Conservation (phyloP, 2,888 invertebrate species). For the Meloe dianella region DNA sequence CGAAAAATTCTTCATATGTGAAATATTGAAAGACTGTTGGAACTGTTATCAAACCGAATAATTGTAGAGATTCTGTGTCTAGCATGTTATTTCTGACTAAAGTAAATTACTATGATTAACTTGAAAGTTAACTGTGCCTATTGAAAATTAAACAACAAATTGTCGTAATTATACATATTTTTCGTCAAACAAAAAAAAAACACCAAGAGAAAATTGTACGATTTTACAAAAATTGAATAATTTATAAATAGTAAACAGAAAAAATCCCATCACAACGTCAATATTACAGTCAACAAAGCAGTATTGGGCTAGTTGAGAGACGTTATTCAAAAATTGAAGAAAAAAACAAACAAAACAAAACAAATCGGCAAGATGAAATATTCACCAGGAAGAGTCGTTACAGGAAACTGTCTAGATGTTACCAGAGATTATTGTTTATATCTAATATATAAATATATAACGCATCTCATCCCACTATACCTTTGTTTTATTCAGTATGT, state of each 20-base stretch:
- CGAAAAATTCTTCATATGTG: background rate
- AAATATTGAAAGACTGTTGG: background rate
- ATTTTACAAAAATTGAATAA: too few species aligned
- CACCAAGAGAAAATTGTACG: background rate
- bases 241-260: background rate
- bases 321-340: background rate
- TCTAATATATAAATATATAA: constrained; percentile 19
- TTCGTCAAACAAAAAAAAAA: too few species aligned
- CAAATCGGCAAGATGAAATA: constrained; percentile 16
- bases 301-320: constrained; percentile 9
- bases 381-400: constrained; percentile 13
- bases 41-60: background rate
- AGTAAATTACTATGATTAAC: constrained; percentile 11
- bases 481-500: constrained; percentile 13
- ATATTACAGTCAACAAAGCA: background rate
- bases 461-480: constrained; percentile 16
- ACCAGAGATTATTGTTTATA: constrained; percentile 20
- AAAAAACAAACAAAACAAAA: background rate
- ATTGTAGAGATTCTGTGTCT: background rate
- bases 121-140: constrained; percentile 8
- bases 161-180: constrained; percentile 4
- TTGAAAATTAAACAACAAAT: constrained; percentile 10
- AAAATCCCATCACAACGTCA: background rate
- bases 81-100: background rate
- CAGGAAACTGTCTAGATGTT: constrained; percentile 19